A percentile compares a stretch with the other conserved stretches of the same genome.
Evolutionary conservation across 1,140 invertebrate species (phyloP).

Genomic region (Atta cephalotes): DNA sequence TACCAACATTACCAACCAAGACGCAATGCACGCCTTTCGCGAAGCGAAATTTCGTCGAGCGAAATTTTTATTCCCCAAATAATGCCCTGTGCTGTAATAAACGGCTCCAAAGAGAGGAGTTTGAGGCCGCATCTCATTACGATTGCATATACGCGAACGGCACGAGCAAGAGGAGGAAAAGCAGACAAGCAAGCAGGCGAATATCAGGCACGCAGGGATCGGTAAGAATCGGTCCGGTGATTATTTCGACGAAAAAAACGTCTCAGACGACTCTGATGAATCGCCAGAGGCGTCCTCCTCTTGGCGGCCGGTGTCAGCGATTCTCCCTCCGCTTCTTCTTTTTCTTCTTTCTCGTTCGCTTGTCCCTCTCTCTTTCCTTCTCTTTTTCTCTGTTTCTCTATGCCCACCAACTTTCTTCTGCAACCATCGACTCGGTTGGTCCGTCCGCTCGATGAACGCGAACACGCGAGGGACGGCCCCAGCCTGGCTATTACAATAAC

Average conservation of each 20-base stretch:
- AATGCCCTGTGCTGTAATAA: constrained; percentile 2
- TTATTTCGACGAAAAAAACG: constrained; percentile 60
- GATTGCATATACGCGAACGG: constrained; percentile 17
- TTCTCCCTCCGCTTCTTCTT: constrained; percentile 11
- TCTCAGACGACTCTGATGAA: constrained; percentile 31
- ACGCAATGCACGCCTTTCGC: background rate
- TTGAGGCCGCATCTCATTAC: constrained; percentile 43
- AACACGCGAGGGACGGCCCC: constrained; percentile 67
- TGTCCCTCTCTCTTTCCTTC: background rate
- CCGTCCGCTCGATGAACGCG: constrained; percentile 33
- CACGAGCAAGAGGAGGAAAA: background rate
- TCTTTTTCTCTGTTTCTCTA: constrained; percentile 24
- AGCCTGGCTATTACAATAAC: constrained; percentile 71
- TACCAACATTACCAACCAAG: background rate
- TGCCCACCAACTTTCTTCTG: constrained; percentile 50
- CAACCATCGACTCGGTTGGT: constrained; percentile 42
- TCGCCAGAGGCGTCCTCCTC: constrained; percentile 55
- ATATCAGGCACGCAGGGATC: constrained; percentile 17
- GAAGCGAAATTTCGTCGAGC: constrained; percentile 28
- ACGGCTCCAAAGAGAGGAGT: background rate
- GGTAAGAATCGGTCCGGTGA: constrained; percentile 59
- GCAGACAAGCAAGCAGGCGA: background rate
- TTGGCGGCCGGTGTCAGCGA: constrained; percentile 34
- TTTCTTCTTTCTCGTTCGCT: constrained; percentile 13
- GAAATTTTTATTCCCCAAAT: constrained; percentile 1